Base-by-base conservation (phyloP, 1,140 invertebrate genomes). In the Ptiloglossa arizonensis region DNA sequence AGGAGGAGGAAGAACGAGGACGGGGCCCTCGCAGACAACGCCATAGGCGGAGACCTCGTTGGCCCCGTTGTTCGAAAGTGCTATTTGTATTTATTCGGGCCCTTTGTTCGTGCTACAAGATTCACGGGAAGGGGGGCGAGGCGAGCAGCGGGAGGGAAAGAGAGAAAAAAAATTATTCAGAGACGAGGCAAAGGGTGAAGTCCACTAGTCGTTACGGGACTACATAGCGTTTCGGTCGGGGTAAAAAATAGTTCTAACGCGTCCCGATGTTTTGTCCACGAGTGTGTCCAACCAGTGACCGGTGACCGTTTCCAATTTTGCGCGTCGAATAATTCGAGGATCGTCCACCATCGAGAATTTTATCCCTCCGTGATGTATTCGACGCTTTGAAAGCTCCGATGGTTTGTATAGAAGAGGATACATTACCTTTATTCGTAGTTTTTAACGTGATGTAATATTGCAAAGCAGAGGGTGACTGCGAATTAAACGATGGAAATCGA, bases 81-180 rank as follows among this genome's bases (percentile, higher is more conserved):
- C 87, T 90, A 91, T 90, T 91, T 91, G 88, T 92, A 91, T 91
- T 90, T 91, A 88, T 91, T 87, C 88, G 77, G 78, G 50, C 32
- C 80, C 76, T 89, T 91, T 90, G 89, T 91, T 87, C 85, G 79
- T 64, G 67, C 56, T 46, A 57, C 57, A 38, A 77, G 73, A 79
- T 68, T 72, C 67, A 63, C 52, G 64, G 77, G 71, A 66, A 29
- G 79, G 75, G 44, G 76, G 78, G 83, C 78, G 73, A 81, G 67
- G 68, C 73, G 52, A 72, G 24, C n/a, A 19, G 29, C 48, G 38
- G 63, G 74, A 81, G 75, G 56, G 69, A 75, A 38, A 73, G 60
- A 71, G 44, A 79, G 72, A 72, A 71, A 67, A 52, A 62, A 74
- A 70, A 77, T 87, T 82, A 85, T 87, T 86, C 79, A 79, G 71